phyloP scores from a whole-genome alignment of 2,113 vertebrate species.

The Cygnus atratus region DNA sequence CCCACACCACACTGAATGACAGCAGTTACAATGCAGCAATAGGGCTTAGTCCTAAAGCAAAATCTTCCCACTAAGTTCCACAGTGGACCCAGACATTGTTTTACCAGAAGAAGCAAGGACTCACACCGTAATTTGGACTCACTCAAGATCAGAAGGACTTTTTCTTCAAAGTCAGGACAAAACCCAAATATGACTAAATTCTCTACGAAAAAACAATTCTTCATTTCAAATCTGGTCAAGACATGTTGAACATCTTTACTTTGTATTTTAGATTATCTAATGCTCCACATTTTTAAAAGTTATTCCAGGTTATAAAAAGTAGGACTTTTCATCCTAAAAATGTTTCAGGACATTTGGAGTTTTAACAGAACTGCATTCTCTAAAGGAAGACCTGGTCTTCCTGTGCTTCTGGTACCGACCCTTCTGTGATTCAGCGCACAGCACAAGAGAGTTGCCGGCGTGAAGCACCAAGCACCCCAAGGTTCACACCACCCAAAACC shows the following conservation, averaged over 20 bases:
- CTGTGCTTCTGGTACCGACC: background rate
- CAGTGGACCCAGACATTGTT: background rate
- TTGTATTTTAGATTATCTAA: background rate
- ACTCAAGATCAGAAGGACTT: background rate
- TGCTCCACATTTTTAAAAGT: background rate
- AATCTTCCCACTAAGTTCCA: background rate
- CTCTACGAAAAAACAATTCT: background rate
- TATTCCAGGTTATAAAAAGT: background rate
- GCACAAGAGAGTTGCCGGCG: background rate
- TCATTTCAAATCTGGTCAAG: background rate
- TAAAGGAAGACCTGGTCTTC: background rate
- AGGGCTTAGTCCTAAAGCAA: background rate
- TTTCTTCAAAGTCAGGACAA: background rate
- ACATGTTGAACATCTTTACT: background rate
- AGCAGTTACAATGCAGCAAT: background rate
- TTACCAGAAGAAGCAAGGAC: background rate
- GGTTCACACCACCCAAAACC: background rate
- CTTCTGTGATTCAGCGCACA: fast-evolving
- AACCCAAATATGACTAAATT: background rate
- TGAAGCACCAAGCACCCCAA: background rate
- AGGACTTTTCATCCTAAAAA: background rate
- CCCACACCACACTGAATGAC: background rate
- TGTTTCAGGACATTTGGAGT: background rate
- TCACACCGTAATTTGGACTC: background rate
- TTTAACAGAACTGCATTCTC: background rate